phyloP scores from a whole-genome alignment of 2,113 vertebrate species.

The Lepus americanus region DNA sequence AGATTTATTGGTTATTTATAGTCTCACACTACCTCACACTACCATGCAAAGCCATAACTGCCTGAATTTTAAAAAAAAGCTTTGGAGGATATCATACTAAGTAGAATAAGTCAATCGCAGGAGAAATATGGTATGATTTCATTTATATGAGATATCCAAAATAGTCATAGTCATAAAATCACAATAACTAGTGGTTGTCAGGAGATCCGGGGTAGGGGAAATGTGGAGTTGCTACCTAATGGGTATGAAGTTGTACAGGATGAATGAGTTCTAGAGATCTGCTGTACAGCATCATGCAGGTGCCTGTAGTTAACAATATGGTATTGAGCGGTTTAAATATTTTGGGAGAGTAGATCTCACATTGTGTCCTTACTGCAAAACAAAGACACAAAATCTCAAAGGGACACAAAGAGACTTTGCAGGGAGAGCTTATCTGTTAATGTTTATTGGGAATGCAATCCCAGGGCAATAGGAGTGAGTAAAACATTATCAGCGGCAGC shows the following conservation, averaged over 20 bases:
- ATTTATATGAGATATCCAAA: background rate
- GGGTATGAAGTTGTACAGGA: background rate
- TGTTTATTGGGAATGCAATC: background rate
- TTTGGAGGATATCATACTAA: background rate
- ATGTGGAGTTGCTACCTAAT: background rate
- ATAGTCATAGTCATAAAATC: background rate
- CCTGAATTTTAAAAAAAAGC: background rate
- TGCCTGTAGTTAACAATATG: background rate
- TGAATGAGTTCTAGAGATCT: background rate
- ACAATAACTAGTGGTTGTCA: background rate
- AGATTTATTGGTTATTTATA: constrained; percentile 17
- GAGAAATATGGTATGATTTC: background rate
- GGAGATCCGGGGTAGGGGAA: background rate
- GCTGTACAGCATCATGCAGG: background rate
- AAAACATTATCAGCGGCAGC: background rate
- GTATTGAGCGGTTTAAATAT: background rate
- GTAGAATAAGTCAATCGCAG: background rate
- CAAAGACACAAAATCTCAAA: background rate
- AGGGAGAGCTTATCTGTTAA: background rate
- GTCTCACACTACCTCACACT: background rate
- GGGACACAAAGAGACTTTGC: background rate
- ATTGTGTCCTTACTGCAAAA: background rate
- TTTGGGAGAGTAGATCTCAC: background rate
- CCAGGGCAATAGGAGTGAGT: background rate
- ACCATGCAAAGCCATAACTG: constrained; percentile 4